Evolutionary conservation across 2,888 invertebrate genomes (phyloP).

Genomic region (Reticulitermes lucifugus): DNA sequence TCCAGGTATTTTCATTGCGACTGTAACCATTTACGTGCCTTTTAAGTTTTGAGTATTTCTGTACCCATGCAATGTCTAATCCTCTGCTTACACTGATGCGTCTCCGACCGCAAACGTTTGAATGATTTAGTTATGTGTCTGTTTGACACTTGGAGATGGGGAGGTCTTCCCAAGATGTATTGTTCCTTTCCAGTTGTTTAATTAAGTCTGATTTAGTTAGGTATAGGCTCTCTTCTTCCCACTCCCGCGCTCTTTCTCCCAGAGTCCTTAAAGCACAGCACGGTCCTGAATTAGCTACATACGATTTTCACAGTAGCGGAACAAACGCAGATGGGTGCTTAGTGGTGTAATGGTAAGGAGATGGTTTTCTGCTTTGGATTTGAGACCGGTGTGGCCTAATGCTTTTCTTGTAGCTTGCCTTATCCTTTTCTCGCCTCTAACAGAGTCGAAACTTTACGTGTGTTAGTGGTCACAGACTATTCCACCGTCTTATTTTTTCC

Average conservation of each 20-base stretch:
- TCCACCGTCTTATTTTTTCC: no score
- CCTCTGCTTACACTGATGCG: constrained; percentile 23
- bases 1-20: not conserved
- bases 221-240: constrained; percentile 15
- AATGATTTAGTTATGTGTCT: constrained; percentile 49
- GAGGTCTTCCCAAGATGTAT: constrained; percentile 48
- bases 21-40: not conserved
- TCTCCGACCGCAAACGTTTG: constrained; percentile 46
- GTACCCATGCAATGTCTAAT: constrained; percentile 24
- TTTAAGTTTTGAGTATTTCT: not conserved
- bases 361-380: no score
- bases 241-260: constrained; percentile 4
- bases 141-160: constrained; percentile 48
- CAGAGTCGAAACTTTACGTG: no score
- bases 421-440: no score
- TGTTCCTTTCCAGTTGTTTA: constrained; percentile 51
- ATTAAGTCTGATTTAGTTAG: constrained; percentile 52
- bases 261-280: constrained; percentile 13
- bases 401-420: no score
- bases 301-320: not conserved
- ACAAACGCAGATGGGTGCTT: not conserved
- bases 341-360: no score
- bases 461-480: no score
- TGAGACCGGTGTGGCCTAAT: no score
- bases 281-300: not conserved